Evolutionary conservation across 2,888 invertebrate genomes (phyloP).

Genomic region (Phengaris alcon): DNA sequence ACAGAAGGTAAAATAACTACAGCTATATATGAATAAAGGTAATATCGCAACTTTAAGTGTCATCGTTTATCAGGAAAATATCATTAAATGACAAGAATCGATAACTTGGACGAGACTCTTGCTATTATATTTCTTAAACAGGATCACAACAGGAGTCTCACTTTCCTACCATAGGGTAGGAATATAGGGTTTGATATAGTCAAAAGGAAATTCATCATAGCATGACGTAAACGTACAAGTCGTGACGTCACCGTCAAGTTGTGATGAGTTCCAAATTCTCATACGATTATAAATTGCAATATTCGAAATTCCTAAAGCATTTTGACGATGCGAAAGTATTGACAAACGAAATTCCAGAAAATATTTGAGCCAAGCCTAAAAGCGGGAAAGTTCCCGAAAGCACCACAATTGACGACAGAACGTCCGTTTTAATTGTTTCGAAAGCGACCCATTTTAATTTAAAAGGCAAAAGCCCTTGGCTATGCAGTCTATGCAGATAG

Average conservation of each 20-base stretch:
- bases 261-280: not conserved
- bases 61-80: too few relatives aligned
- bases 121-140: not conserved
- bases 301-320: not conserved
- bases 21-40: not conserved
- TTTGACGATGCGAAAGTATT: not conserved
- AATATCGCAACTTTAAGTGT: not conserved
- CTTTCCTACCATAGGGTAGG: slow-evolving; percentile 24
- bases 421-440: slow-evolving; percentile 3
- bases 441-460: slow-evolving; percentile 22
- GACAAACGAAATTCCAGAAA: not conserved
- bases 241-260: slow-evolving; percentile 9
- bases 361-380: not conserved
- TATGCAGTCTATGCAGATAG: slow-evolving; percentile 33
- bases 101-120: not conserved
- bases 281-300: not conserved
- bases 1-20: slow-evolving; percentile 10
- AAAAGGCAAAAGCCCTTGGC: slow-evolving; percentile 10
- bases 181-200: too few relatives aligned
- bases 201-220: slow-evolving; percentile 8
- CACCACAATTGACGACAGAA: not conserved
- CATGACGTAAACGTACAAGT: slow-evolving; percentile 23
- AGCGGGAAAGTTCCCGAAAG: not conserved
- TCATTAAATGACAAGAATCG: not conserved
- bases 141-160: not conserved